A percentile compares a stretch with the other conserved stretches of the same genome.
These are phyloP conservation scores for Pipa parva DNA, from an alignment of 2,113 vertebrate species.

Conservation along the genomic window DNA sequence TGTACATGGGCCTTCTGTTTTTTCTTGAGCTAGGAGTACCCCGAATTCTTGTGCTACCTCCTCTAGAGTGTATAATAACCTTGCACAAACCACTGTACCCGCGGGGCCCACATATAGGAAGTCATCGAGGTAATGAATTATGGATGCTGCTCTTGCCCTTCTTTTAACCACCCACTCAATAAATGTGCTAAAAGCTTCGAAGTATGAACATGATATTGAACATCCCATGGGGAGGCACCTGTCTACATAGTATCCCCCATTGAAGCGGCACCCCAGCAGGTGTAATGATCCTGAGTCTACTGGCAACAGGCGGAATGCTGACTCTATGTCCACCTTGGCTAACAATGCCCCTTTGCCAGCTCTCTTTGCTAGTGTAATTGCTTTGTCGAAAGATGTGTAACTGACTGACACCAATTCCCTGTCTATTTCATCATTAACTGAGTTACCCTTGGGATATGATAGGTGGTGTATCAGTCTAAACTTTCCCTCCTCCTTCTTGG, in stretches of 20 bases:
- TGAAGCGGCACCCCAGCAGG: too few relatives aligned
- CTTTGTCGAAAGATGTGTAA: not conserved
- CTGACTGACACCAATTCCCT: too few relatives aligned
- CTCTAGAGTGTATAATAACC: too few relatives aligned
- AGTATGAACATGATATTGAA: not conserved
- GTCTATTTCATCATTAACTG: not conserved
- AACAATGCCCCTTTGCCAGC: not conserved
- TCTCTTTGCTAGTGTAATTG: not conserved
- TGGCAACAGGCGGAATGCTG: not conserved
- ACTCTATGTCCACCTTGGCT: not conserved
- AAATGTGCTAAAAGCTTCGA: not conserved
- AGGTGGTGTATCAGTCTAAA: not conserved
- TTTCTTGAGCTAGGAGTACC: not conserved
- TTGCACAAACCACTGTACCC: too few relatives aligned
- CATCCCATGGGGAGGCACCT: not conserved
- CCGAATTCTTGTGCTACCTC: too few relatives aligned
- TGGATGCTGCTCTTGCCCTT: too few relatives aligned
- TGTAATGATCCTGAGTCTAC: too few relatives aligned
- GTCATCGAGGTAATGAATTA: too few relatives aligned
- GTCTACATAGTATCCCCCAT: not conserved
- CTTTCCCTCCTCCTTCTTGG: not conserved
- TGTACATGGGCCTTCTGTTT: not conserved
- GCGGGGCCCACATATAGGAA: too few relatives aligned
- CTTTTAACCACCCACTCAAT: not conserved
- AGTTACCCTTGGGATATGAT: not conserved